These are phyloP conservation scores for Stylophora pistillata DNA, from an alignment of 64 coral and sea anemone genomes.

Conservation along the genomic window DNA sequence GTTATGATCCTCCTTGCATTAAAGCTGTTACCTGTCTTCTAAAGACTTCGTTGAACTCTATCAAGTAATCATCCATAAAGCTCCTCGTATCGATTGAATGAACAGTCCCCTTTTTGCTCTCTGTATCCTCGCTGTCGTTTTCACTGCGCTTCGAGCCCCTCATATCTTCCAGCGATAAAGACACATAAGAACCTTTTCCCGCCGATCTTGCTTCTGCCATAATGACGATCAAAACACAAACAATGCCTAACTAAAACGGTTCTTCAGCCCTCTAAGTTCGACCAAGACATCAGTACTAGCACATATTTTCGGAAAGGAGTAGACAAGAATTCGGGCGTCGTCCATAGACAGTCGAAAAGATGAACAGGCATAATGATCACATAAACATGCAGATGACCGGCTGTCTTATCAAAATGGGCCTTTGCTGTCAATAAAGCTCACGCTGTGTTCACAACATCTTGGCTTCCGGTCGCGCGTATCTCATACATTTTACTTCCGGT, in stretches of 20 bases:
- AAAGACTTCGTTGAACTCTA: conserved; percentile 1
- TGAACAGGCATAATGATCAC: background rate
- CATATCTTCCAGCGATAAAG: background rate
- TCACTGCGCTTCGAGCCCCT: background rate
- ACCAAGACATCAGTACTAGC: background rate
- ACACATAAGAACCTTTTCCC: background rate
- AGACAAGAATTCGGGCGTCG: background rate
- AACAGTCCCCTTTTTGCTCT: background rate
- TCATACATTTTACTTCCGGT: background rate
- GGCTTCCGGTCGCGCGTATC: background rate
- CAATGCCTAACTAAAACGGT: background rate
- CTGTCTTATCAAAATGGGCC: background rate
- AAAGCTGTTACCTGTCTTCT: background rate
- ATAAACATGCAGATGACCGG: background rate
- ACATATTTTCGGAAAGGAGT: background rate
- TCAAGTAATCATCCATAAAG: background rate
- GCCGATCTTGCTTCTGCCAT: background rate
- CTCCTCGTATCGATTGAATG: background rate
- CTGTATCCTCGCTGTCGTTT: background rate
- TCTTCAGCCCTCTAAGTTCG: background rate
- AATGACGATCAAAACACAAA: background rate
- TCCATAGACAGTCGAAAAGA: background rate
- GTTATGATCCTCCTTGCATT: too few species aligned
- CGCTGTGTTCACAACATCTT: background rate
- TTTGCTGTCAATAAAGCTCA: background rate